Conservation (phyloP, 2,888 invertebrate genomes). For the Clusia tigrina region DNA sequence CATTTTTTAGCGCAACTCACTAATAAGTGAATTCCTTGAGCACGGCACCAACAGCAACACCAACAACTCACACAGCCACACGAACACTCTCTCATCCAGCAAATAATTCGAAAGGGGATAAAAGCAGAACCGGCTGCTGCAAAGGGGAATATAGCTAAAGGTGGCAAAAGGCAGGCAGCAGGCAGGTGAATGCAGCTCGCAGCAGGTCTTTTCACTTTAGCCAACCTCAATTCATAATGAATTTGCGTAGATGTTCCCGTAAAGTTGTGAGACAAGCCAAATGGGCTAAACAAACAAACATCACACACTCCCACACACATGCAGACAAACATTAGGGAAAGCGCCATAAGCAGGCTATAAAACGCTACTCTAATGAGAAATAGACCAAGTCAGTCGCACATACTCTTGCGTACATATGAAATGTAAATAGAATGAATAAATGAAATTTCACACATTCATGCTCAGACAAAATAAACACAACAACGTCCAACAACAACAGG, state of each 20-base stretch:
- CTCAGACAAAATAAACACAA: slow-evolving; percentile 43
- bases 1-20: slow-evolving; percentile 24
- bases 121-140: slow-evolving; percentile 1
- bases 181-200: slow-evolving; percentile 14
- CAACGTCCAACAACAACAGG: slow-evolving; percentile 31
- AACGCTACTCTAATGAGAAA: slow-evolving; percentile 16
- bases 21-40: slow-evolving; percentile 26
- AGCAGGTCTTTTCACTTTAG: slow-evolving; percentile 46
- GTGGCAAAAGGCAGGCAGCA: slow-evolving; percentile 34
- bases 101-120: slow-evolving; percentile 17
- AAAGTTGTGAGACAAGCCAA: slow-evolving; percentile 49
- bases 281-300: background rate
- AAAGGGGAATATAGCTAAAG: too few species aligned
- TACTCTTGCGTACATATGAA: slow-evolving; percentile 14
- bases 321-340: slow-evolving; percentile 49
- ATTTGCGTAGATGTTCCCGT: slow-evolving; percentile 39
- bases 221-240: slow-evolving; percentile 63
- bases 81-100: slow-evolving; percentile 24
- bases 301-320: slow-evolving; percentile 8
- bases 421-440: slow-evolving; percentile 57
- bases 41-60: slow-evolving; percentile 10
- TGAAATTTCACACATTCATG: slow-evolving; percentile 55
- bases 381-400: slow-evolving; percentile 19
- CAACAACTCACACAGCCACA: background rate
- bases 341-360: slow-evolving; percentile 27